Percentiles rank a stretch among this genome's conserved stretches.
Conservation (phyloP, 2,797 vertebrate species). For the Tadarida brasiliensis region DNA sequence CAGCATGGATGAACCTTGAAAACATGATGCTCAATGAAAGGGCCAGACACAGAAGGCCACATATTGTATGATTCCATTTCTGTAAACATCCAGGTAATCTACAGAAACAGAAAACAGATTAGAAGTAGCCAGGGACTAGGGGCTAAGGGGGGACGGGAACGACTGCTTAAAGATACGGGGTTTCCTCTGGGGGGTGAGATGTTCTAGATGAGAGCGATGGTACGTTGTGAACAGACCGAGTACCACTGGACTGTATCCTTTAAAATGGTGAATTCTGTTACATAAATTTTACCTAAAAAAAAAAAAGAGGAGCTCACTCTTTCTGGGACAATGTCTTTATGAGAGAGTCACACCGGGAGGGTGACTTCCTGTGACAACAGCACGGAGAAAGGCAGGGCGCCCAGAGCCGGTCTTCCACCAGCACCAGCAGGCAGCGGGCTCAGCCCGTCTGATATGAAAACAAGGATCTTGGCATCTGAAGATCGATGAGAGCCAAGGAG, state of each 20-base stretch:
- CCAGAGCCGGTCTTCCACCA: no score
- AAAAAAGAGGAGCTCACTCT: neutral
- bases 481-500: neutral
- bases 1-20: neutral
- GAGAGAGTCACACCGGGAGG: neutral
- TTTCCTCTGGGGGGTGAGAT: neutral
- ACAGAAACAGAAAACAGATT: neutral
- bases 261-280: neutral
- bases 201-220: neutral
- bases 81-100: neutral
- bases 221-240: neutral
- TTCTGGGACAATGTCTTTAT: neutral
- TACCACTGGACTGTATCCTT: neutral
- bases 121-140: neutral
- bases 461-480: neutral
- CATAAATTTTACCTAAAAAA: neutral
- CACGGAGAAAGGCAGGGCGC: neutral
- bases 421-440: neutral
- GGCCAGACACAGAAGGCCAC: neutral
- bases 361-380: neutral
- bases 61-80: neutral
- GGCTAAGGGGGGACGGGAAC: accelerated
- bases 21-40: neutral
- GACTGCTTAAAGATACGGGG: neutral
- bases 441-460: neutral